Percentiles rank a stretch among this genome's conserved stretches.
These are phyloP conservation scores for Eidolon dupreanum DNA, from an alignment of 2,797 vertebrate species.

Conservation along the genomic window DNA sequence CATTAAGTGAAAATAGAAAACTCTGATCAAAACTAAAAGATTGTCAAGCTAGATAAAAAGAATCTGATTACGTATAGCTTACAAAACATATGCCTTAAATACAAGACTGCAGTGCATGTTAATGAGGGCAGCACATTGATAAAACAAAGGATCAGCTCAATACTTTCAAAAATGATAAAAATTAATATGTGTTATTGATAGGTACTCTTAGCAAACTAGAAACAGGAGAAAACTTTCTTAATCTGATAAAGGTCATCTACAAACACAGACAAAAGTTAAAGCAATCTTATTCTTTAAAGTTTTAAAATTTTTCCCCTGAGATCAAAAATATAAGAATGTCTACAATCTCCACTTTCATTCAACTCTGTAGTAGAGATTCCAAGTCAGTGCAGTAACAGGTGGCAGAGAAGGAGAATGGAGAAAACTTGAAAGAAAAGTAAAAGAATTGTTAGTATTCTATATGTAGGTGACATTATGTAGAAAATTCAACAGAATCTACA, in stretches of 20 bases:
- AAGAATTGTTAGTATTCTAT: neutral
- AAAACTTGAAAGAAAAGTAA: neutral
- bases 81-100: neutral
- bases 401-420: neutral
- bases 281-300: no score
- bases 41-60: no score
- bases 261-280: no score
- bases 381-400: neutral
- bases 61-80: no score
- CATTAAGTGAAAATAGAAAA: neutral
- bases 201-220: neutral
- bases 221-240: no score
- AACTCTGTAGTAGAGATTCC: neutral
- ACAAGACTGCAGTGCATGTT: neutral
- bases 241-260: no score
- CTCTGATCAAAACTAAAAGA: neutral
- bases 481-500: neutral
- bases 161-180: neutral
- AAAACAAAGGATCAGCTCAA: neutral
- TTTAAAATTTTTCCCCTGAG: no score
- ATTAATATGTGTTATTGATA: neutral
- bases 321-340: neutral
- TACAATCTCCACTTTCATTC: neutral
- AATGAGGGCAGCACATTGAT: neutral
- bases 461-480: neutral